phyloP scores from a whole-genome alignment of 2,113 vertebrate species.

The Nerophis ophidion region DNA sequence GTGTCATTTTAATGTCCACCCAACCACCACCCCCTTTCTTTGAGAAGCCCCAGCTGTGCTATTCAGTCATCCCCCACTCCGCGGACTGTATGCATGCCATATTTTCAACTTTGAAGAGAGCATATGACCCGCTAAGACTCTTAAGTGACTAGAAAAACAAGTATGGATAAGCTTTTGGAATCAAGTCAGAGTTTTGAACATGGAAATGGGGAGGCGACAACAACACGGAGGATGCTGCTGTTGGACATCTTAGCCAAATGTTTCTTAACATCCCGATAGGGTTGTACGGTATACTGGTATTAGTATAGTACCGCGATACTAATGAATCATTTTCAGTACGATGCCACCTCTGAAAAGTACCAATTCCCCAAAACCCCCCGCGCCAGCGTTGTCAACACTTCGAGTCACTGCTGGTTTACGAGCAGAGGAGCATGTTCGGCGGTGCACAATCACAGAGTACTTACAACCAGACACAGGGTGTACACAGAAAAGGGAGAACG shows the following conservation, averaged over 20 bases:
- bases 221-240: slow-evolving; percentile 10
- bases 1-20: neutral
- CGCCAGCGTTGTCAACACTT: too few relatives aligned
- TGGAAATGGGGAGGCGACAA: neutral
- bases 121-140: slow-evolving; percentile 70
- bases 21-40: neutral
- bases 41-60: slow-evolving; percentile 2
- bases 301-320: too few relatives aligned
- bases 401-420: too few relatives aligned
- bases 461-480: too few relatives aligned
- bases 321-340: too few relatives aligned
- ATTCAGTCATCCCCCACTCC: neutral
- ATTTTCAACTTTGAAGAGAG: slow-evolving; percentile 48
- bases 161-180: slow-evolving; percentile 60
- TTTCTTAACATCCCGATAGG: too few relatives aligned
- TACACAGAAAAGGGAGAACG: too few relatives aligned
- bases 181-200: slow-evolving; percentile 50
- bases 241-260: neutral
- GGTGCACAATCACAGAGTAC: too few relatives aligned
- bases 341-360: too few relatives aligned
- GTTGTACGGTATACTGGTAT: too few relatives aligned
- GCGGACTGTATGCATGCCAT: slow-evolving; percentile 26
- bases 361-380: too few relatives aligned
- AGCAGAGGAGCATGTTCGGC: too few relatives aligned
- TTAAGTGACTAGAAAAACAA: slow-evolving; percentile 62